These are phyloP conservation scores for Drosophila subsilvestris DNA, from an alignment of 2,888 invertebrate species.

Conservation along the genomic window DNA sequence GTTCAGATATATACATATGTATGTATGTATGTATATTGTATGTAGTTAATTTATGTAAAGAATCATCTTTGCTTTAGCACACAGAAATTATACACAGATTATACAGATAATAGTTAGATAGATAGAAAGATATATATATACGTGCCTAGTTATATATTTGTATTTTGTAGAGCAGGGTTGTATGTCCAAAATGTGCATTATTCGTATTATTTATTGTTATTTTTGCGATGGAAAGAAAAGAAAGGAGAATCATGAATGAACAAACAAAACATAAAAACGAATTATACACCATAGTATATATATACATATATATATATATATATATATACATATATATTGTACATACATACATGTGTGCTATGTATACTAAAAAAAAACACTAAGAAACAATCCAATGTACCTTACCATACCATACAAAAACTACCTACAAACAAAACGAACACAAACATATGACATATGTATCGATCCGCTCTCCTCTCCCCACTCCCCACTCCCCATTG, in stretches of 20 bases:
- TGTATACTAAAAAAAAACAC: conserved; percentile 47
- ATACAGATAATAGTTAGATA: neutral
- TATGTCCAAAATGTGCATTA: neutral
- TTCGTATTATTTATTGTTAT: neutral
- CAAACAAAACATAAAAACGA: neutral
- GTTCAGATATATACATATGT: neutral
- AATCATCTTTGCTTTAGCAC: neutral
- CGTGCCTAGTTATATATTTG: neutral
- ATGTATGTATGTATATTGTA: too few relatives aligned
- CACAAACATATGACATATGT: conserved; percentile 19
- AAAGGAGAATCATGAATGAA: neutral
- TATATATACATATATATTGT: conserved; percentile 7
- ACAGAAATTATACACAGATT: neutral
- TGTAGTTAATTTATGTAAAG: neutral
- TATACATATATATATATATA: neutral
- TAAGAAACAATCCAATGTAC: conserved; percentile 76
- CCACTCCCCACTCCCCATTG: conserved; percentile 9
- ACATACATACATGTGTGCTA: conserved; percentile 31
- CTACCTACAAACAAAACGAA: conserved; percentile 36
- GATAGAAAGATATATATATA: neutral
- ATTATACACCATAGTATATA: neutral
- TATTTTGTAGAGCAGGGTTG: neutral
- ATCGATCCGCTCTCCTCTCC: neutral
- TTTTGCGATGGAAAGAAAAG: neutral
- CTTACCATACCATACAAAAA: conserved; percentile 57